Evolutionary conservation across 2,797 vertebrate genomes (phyloP).

Genomic region (Enteromius treurensis): DNA sequence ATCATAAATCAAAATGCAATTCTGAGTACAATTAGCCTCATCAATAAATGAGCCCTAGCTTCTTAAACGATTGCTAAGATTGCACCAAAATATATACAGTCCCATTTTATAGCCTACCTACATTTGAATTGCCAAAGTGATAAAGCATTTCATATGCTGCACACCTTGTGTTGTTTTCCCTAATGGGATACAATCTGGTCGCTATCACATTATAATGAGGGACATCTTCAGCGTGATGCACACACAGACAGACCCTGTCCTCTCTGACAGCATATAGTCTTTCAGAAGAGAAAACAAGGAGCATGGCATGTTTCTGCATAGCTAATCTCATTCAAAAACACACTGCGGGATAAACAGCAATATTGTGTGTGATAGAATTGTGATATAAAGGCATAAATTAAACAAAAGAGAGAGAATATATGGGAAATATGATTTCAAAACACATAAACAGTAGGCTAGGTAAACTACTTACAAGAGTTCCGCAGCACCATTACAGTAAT

Average conservation of each 20-base stretch:
- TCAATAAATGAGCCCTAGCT: slow-evolving; percentile 24
- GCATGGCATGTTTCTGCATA: slow-evolving; percentile 10
- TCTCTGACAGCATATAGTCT: slow-evolving; percentile 61
- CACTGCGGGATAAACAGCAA: background rate
- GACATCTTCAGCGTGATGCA: slow-evolving; percentile 75
- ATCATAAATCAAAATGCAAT: slow-evolving; percentile 14
- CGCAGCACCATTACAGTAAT: background rate
- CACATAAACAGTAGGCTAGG: background rate
- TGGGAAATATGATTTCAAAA: background rate
- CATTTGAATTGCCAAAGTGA: slow-evolving; percentile 25
- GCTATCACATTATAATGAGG: slow-evolving; percentile 75
- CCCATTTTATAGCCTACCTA: slow-evolving; percentile 7
- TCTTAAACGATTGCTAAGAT: background rate
- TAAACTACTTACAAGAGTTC: background rate
- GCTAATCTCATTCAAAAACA: slow-evolving; percentile 16
- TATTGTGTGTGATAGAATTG: background rate
- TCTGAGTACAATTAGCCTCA: slow-evolving; percentile 14
- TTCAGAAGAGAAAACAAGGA: slow-evolving; percentile 68
- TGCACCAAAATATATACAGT: background rate
- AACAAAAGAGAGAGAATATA: background rate
- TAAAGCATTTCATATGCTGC: slow-evolving; percentile 33
- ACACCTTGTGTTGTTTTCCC: slow-evolving; percentile 68
- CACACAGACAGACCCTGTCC: slow-evolving; percentile 74
- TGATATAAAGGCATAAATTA: background rate
- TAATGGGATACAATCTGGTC: slow-evolving; percentile 75